These are phyloP conservation scores for Leucoptera coffeella DNA, from an alignment of 2,888 invertebrate genomes.

Conservation along the genomic window DNA sequence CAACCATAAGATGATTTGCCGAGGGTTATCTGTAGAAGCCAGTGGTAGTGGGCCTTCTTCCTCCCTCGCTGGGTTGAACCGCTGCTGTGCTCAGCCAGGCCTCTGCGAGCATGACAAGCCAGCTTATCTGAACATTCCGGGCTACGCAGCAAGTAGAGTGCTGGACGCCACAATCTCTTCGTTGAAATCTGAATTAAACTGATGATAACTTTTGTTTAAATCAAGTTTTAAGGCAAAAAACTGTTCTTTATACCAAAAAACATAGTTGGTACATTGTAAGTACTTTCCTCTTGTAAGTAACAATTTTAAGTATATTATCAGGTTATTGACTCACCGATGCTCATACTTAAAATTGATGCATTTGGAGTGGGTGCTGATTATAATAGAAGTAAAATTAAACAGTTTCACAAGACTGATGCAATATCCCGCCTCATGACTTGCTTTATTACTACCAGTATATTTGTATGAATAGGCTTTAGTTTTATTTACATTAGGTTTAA, in stretches of 20 bases:
- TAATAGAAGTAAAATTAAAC: no score
- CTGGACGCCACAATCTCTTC: conserved; percentile 43
- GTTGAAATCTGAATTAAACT: conserved; percentile 45
- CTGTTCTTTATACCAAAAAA: no score
- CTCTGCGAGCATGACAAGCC: conserved; percentile 49
- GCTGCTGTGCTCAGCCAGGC: conserved; percentile 43
- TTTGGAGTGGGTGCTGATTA: no score
- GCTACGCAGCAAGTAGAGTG: conserved; percentile 36
- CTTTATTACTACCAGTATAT: conserved; percentile 48
- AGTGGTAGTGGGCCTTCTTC: conserved; percentile 17
- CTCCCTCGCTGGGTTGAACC: conserved; percentile 15
- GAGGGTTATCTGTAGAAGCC: conserved; percentile 21
- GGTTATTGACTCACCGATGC: background rate
- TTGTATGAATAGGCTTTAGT: conserved; percentile 32
- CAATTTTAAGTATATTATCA: no score
- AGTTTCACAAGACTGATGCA: conserved; percentile 55
- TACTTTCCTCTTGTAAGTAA: no score
- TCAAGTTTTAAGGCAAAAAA: conserved; percentile 1
- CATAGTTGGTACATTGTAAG: no score
- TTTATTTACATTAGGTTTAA: conserved; percentile 9
- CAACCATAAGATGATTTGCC: conserved; percentile 45
- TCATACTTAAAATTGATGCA: background rate
- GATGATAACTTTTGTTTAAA: conserved; percentile 14
- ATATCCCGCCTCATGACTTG: conserved; percentile 55
- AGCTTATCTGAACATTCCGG: conserved; percentile 45